Conservation (phyloP, 2,113 vertebrate species). For the Notechis scutatus region DNA sequence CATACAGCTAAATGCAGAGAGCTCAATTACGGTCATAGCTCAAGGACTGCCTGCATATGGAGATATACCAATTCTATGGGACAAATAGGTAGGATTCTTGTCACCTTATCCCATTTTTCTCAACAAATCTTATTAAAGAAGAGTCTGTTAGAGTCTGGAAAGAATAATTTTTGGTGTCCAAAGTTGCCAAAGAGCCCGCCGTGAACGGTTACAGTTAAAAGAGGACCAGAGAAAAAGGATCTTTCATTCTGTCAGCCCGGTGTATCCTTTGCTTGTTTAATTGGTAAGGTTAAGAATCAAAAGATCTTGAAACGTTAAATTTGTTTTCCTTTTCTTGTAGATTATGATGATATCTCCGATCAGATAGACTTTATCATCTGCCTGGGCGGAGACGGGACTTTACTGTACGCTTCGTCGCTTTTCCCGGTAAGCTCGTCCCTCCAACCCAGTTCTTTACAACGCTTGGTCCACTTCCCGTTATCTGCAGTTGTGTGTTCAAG, state of each 20-base stretch:
- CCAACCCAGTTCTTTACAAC: background rate
- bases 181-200: background rate
- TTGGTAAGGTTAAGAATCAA: background rate
- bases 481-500: no score
- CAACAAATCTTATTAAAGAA: background rate
- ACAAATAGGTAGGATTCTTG: background rate
- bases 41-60: background rate
- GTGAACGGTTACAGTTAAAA: no score
- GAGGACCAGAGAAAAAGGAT: no score
- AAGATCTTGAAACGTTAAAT: background rate
- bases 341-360: constrained; percentile 84
- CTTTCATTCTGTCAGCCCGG: no score
- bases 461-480: no score
- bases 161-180: background rate
- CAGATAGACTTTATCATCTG: constrained; percentile 84
- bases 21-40: background rate
- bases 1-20: background rate
- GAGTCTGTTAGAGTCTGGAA: background rate
- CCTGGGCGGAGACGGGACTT: constrained; percentile 81
- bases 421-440: constrained; percentile 71
- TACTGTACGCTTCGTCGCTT: constrained; percentile 80
- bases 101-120: background rate
- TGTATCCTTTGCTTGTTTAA: background rate
- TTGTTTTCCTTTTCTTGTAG: constrained; percentile 55
- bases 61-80: background rate